Base-by-base conservation (phyloP, 2,888 invertebrate genomes). In the Bursaphelenchus okinawaensis region DNA sequence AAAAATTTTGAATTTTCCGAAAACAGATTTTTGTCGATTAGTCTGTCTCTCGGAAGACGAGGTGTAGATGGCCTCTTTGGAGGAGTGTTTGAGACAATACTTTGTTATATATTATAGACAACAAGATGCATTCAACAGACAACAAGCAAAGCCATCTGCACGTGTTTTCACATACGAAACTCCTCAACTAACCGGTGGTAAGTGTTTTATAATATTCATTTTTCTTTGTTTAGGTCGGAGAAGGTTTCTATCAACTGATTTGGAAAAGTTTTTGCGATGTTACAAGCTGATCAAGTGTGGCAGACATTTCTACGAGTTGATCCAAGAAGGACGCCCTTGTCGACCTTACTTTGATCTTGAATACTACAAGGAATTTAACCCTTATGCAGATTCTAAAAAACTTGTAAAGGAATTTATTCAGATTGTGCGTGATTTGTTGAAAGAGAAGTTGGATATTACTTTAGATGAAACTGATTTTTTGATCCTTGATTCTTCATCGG, bases 321-420 rank as follows among this genome's bases (percentile, higher is more conserved):
- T 76, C 27, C 63, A 67, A 27, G 77, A 76, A 55, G 68, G 67
- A n/a, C 51, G 52, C 22, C 78, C 78, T 9, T 76, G 74, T 50
- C 68, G 76, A 7, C 64, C 73, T n/a, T 76, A 76, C 59, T 76
- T 76, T 56, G 76, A 76, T 51, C 57, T 76, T 22, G 76, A 76
- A 61, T 76, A 64, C 52, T 29, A 65, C 26, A 62, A 65, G 23
- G 52, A 52, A 24, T 23, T 40, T 19, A 76, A 76, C 63, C 58
- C 51, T 1, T 62, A 65, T 9, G 51, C 69, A 51, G 60, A 70
- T 50, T 62, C 56, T 3, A 4, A 40, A 22, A 16, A 12, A 16
- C 29, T 57, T n/a, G 7, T 74, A 22, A 12, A 55, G 20, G 68
- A 69, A 8, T 69, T 76, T 31, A 51, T 68, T 22, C 20, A 31